Conservation (phyloP, 2,888 invertebrate genomes). For the Trichogramma dendrolimi region DNA sequence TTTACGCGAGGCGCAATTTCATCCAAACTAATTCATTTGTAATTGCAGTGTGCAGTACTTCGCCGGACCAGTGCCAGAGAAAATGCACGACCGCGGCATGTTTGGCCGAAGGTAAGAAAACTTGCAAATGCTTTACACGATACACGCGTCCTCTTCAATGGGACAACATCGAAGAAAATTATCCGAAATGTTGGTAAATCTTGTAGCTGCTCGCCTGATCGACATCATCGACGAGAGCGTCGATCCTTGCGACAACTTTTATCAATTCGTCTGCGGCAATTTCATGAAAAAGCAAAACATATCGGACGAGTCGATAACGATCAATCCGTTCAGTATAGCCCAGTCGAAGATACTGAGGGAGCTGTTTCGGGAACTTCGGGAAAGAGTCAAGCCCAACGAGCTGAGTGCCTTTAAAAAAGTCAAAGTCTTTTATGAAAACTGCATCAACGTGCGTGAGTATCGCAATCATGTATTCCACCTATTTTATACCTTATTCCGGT, state of each 20-base stretch:
- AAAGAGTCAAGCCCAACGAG: neutral
- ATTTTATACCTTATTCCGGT: no score
- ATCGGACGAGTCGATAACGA: neutral
- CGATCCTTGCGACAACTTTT: slow-evolving; percentile 18
- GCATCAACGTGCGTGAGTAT: slow-evolving; percentile 32
- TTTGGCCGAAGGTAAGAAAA: no score
- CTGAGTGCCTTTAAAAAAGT: neutral
- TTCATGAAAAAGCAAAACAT: slow-evolving; percentile 6
- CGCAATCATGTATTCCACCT: neutral
- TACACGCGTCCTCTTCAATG: no score
- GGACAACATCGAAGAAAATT: no score
- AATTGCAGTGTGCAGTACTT: no score
- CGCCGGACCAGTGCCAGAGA: no score
- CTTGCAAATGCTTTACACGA: no score
- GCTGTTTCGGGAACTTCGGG: slow-evolving; percentile 2
- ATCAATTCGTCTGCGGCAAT: slow-evolving; percentile 18
- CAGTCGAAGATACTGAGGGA: neutral
- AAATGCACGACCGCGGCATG: no score
- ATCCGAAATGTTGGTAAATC: neutral
- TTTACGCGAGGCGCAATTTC: no score
- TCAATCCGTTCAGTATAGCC: slow-evolving; percentile 2
- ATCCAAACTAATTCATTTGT: no score
- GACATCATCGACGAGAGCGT: slow-evolving; percentile 7
- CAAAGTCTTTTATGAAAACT: slow-evolving; percentile 31
- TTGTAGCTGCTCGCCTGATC: slow-evolving; percentile 19